These are phyloP conservation scores for Sinohyriopsis cumingii DNA, from an alignment of 2,888 invertebrate species.

Conservation along the genomic window DNA sequence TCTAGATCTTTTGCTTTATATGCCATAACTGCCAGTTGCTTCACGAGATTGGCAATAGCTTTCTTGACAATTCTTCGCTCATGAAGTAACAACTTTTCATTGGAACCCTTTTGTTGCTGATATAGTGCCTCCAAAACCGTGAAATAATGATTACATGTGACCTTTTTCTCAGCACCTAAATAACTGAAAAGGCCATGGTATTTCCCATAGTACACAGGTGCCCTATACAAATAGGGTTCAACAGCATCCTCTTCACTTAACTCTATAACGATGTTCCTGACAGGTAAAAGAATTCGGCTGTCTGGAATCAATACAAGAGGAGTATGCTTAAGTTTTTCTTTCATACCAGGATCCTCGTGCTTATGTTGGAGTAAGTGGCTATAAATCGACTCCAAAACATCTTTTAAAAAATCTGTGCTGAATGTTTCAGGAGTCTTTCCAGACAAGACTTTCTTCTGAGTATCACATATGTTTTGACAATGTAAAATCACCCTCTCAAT, in stretches of 20 bases:
- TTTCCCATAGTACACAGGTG: slow-evolving; percentile 18
- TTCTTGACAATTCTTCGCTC: neutral
- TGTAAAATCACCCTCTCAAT: slow-evolving; percentile 21
- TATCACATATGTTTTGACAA: slow-evolving; percentile 24
- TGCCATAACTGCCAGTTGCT: neutral
- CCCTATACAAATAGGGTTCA: slow-evolving; percentile 23
- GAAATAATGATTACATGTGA: slow-evolving; percentile 1
- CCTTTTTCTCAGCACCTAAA: slow-evolving; percentile 15
- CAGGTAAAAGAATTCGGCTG: neutral
- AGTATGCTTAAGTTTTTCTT: slow-evolving; percentile 5
- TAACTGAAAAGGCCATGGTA: slow-evolving; percentile 21
- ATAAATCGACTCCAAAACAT: slow-evolving; percentile 7
- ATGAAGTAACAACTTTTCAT: neutral
- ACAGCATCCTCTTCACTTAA: slow-evolving; percentile 14
- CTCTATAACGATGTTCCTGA: slow-evolving; percentile 11
- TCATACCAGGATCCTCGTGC: slow-evolving; percentile 4
- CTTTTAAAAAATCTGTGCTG: neutral
- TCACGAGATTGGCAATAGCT: slow-evolving; percentile 2
- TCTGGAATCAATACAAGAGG: slow-evolving; percentile 10
- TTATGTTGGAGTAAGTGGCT: slow-evolving; percentile 5
- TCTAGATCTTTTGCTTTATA: neutral
- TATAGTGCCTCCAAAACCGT: slow-evolving; percentile 5
- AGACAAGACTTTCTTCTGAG: slow-evolving; percentile 3
- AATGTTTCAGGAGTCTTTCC: neutral
- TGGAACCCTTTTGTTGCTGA: neutral